phyloP scores from a whole-genome alignment of 2,797 vertebrate genomes.

The Ctenochaetus hawaiiensis region DNA sequence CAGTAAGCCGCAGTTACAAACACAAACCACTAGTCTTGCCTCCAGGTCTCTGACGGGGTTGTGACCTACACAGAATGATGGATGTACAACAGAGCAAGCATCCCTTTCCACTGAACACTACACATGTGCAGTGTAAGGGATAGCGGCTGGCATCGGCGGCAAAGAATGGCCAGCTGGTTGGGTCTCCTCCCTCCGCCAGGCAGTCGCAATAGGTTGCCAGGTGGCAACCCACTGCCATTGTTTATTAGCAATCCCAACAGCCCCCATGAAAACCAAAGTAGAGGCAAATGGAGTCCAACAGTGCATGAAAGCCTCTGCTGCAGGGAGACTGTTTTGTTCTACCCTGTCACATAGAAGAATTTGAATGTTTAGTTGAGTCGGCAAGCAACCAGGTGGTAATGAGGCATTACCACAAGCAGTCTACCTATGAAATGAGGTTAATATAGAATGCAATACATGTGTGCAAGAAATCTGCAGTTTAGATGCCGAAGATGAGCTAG shows the following conservation, averaged over 20 bases:
- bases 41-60: slow-evolving; percentile 46
- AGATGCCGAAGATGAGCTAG: slow-evolving; percentile 15
- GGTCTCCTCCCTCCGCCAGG: slow-evolving; percentile 59
- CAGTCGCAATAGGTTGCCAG: slow-evolving; percentile 58
- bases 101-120: slow-evolving; percentile 23
- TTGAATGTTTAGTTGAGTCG: slow-evolving; percentile 44
- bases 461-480: slow-evolving; percentile 6
- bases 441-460: background rate
- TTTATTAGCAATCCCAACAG: slow-evolving; percentile 80
- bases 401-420: slow-evolving; percentile 50
- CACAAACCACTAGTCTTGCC: slow-evolving; percentile 36
- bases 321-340: slow-evolving; percentile 43
- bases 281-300: slow-evolving; percentile 54
- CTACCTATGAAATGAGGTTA: slow-evolving; percentile 62
- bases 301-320: slow-evolving; percentile 55
- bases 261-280: slow-evolving; percentile 55
- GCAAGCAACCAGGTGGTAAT: slow-evolving; percentile 40
- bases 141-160: slow-evolving; percentile 41
- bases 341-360: slow-evolving; percentile 38
- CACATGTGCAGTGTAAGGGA: slow-evolving; percentile 49
- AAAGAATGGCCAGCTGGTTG: slow-evolving; percentile 74
- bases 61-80: slow-evolving; percentile 51
- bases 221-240: slow-evolving; percentile 70
- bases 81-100: slow-evolving; percentile 33
- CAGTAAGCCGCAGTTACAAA: slow-evolving; percentile 43